Percentiles rank a stretch among this genome's conserved stretches.
Evolutionary conservation across 2,113 vertebrate genomes (phyloP).

Genomic region (Ophiodon elongatus): DNA sequence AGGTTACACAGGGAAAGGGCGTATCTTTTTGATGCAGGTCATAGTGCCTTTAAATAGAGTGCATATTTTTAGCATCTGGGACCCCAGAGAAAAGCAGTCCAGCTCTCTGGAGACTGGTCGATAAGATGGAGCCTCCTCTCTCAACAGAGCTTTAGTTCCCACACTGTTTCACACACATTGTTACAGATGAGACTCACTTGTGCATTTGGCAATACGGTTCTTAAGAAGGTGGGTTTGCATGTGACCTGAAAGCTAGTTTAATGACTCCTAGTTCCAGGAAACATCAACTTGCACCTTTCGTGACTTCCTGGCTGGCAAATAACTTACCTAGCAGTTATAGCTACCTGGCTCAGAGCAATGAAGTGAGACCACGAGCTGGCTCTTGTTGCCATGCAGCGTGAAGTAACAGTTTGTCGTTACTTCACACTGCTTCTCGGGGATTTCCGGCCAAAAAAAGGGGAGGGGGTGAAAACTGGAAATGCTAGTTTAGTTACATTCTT

Average conservation of each 20-base stretch:
- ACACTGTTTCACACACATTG: neutral
- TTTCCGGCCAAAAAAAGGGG: neutral
- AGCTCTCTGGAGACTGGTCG: neutral
- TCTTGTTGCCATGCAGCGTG: neutral
- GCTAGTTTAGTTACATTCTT: constrained; percentile 6
- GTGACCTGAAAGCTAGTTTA: constrained; percentile 2
- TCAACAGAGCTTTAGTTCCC: neutral
- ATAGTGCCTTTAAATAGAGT: constrained; percentile 24
- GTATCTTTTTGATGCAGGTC: constrained; percentile 7
- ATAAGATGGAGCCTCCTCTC: neutral
- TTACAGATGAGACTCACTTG: neutral
- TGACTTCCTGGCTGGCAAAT: constrained; percentile 45
- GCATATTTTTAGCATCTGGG: constrained; percentile 29
- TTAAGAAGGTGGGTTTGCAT: neutral
- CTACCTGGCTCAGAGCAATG: constrained; percentile 1
- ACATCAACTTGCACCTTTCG: constrained; percentile 22
- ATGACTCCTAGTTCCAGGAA: neutral
- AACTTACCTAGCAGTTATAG: constrained; percentile 52
- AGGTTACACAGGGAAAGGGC: neutral
- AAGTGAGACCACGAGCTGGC: constrained; percentile 43
- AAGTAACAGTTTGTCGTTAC: constrained; percentile 34
- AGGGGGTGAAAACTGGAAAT: neutral
- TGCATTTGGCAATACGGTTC: neutral
- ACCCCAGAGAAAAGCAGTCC: constrained; percentile 14
- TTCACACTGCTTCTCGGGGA: neutral